Evolutionary conservation across 1,140 invertebrate genomes (phyloP).

Genomic region (Conus ventricosus): DNA sequence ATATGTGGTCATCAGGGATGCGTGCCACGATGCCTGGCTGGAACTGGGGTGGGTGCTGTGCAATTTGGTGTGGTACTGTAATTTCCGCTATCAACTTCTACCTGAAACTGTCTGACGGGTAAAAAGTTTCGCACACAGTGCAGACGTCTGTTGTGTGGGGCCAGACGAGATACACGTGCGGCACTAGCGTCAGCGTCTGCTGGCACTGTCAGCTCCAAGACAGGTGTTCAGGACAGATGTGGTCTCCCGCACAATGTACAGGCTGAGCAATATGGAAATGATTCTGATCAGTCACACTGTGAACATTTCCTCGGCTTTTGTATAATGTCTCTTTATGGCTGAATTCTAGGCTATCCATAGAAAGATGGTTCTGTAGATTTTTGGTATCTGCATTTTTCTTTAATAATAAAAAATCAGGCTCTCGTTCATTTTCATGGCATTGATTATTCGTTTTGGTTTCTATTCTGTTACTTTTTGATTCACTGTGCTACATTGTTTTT

Average conservation of each 20-base stretch:
- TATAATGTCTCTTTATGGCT: not conserved
- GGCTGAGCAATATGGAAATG: not conserved
- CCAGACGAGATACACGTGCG: not conserved
- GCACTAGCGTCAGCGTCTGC: not conserved
- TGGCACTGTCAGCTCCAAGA: not conserved
- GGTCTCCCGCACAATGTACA: not conserved
- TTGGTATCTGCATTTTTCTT: not conserved
- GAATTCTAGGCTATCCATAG: not conserved
- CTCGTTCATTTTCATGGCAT: not conserved
- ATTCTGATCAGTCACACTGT: not conserved
- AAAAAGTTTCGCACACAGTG: not conserved
- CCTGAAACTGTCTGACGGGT: slow-evolving; percentile 24
- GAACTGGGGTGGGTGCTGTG: slow-evolving; percentile 15
- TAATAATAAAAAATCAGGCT: too few species aligned
- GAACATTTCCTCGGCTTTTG: not conserved
- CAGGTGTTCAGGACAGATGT: not conserved
- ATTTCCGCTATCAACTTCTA: slow-evolving; percentile 27
- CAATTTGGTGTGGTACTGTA: slow-evolving; percentile 28
- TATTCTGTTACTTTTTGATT: not conserved
- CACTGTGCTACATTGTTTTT: not conserved
- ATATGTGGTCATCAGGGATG: not conserved
- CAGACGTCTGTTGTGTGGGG: slow-evolving; percentile 1
- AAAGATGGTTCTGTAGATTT: not conserved
- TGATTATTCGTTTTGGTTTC: not conserved
- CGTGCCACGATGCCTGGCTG: not conserved